Conservation (phyloP, 92 coral and sea anemone species). For the Actinernus sp. region DNA sequence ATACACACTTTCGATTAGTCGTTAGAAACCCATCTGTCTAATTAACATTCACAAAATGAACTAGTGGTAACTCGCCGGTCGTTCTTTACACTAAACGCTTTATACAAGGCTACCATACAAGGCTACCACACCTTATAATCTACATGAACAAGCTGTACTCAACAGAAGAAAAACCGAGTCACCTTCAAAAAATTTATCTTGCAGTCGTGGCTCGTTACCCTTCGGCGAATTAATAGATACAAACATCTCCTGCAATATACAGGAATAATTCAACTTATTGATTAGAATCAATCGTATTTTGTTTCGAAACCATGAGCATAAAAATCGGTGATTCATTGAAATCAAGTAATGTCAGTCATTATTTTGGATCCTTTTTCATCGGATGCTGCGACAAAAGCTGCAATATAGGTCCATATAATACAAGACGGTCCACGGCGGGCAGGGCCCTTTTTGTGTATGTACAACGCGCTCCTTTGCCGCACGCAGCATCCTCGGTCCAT, state of each 20-base stretch:
- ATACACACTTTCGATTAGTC: not conserved
- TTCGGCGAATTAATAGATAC: too few relatives aligned
- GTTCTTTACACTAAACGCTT: not conserved
- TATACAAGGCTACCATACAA: too few relatives aligned
- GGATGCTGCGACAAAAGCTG: not conserved
- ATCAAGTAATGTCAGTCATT: not conserved
- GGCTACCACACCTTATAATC: too few relatives aligned
- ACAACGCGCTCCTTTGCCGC: conserved; percentile 42
- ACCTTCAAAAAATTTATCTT: too few relatives aligned
- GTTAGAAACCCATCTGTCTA: not conserved
- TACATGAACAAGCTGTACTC: too few relatives aligned
- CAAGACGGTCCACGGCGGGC: conserved; percentile 31
- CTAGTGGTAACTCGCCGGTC: not conserved
- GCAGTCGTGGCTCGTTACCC: too few relatives aligned
- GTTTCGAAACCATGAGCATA: too few relatives aligned
- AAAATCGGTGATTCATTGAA: too few relatives aligned
- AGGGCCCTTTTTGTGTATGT: conserved; percentile 47
- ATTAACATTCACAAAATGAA: not conserved
- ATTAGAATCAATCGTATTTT: too few relatives aligned
- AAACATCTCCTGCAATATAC: too few relatives aligned
- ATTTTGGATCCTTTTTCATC: conserved; percentile 12
- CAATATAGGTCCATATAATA: conserved; percentile 30
- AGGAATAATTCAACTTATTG: too few relatives aligned
- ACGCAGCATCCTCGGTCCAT: conserved; percentile 24
- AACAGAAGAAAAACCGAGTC: too few relatives aligned